Percentiles rank a stretch among this genome's conserved stretches.
Evolutionary conservation across 2,888 invertebrate species (phyloP).

Genomic region (Coecobrya sp.): DNA sequence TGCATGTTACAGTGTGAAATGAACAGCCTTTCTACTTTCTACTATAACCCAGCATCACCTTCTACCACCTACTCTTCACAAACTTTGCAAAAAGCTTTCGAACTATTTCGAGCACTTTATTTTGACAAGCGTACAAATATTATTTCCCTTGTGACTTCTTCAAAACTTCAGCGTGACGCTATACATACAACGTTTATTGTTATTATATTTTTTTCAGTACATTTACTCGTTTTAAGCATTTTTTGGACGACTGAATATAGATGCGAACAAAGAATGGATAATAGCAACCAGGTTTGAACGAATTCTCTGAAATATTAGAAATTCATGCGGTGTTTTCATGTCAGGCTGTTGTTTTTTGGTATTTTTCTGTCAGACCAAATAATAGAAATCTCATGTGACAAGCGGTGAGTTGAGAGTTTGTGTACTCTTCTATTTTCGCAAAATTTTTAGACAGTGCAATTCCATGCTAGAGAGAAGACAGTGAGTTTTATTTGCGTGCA

Average conservation of each 20-base stretch:
- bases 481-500: too few species aligned
- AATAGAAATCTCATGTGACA: not conserved
- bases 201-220: conserved; percentile 4
- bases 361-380: not conserved
- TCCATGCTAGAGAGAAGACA: too few species aligned
- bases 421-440: too few species aligned
- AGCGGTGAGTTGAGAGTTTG: too few species aligned
- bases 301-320: not conserved
- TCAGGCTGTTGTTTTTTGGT: not conserved
- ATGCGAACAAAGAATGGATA: not conserved
- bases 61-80: not conserved
- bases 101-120: not conserved
- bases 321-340: too few species aligned
- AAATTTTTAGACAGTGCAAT: too few species aligned
- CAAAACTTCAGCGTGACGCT: not conserved
- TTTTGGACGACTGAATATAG: not conserved
- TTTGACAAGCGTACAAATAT: not conserved
- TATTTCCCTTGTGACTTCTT: not conserved
- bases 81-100: conserved; percentile 11
- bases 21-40: too few species aligned
- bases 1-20: conserved; percentile 4
- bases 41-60: too few species aligned
- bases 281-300: not conserved
- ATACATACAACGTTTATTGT: conserved; percentile 10
- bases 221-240: conserved; percentile 4